These are phyloP conservation scores for Megaceryle torquata DNA, from an alignment of 2,113 vertebrate genomes.

Conservation along the genomic window DNA sequence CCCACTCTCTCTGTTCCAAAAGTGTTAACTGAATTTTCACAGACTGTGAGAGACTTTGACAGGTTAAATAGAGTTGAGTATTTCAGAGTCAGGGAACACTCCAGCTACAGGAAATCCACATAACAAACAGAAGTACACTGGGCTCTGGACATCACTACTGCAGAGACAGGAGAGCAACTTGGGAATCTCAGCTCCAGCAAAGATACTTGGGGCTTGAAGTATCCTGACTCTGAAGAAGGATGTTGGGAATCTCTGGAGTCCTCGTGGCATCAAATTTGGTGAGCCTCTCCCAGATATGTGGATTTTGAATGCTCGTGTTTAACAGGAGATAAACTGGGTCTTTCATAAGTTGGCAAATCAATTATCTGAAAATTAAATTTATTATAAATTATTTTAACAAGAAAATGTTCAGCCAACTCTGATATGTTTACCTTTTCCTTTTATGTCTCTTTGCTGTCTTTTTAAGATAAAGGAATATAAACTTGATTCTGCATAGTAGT, in stretches of 20 bases:
- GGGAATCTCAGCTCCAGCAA: not conserved
- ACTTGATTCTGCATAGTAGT: not conserved
- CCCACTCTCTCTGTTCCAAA: not conserved
- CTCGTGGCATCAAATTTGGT: not conserved
- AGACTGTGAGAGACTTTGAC: not conserved
- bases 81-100: constrained; percentile 1
- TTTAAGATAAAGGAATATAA: not conserved
- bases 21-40: not conserved
- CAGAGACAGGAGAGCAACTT: not conserved
- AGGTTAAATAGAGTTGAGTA: not conserved
- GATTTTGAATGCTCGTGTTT: not conserved
- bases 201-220: not conserved
- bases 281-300: not conserved
- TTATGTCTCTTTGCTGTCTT: not conserved
- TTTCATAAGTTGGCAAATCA: not conserved
- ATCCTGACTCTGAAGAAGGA: not conserved
- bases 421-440: not conserved
- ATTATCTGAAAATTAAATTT: too few species aligned
- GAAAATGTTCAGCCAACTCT: not conserved
- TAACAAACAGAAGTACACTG: not conserved
- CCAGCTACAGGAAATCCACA: not conserved
- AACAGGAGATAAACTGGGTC: not conserved
- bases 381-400: not conserved
- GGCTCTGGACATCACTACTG: not conserved
- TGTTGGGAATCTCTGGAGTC: not conserved